Base-by-base conservation (phyloP, 2,113 vertebrate genomes). In the Camelus bactrianus region DNA sequence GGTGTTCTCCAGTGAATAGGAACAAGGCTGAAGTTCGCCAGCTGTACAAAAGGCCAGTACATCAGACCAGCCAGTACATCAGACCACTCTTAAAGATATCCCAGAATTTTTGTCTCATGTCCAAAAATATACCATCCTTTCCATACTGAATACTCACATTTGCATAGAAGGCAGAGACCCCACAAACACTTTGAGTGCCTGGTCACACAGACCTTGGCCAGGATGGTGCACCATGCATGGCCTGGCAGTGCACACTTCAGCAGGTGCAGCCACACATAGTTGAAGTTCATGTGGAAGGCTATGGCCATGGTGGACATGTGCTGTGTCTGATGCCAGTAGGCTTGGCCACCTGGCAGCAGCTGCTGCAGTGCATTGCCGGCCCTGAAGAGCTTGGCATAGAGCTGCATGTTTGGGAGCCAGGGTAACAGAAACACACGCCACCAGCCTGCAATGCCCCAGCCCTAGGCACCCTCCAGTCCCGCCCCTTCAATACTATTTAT, bases 1-100 rank as follows among this genome's bases (percentile, higher is more conserved):
- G 99, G 99, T 2, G 99, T 99, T 50, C 99, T 98, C 98, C 99
- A 97, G 97, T 99, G 97, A 58, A 99, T 88, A 2, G 99, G 99
- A 96, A 99, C 98, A 93, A 99, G 97, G 89, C 98, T 89, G 83
- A 99, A 99, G 98, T 99, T 99, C 96, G 99, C 98, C 7, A 99
- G 98, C 99, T 99, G 99, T 93, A 99, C 99, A 79, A 99, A 99
- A 35, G 99, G 99, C 99, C 99, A 99, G 98, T 99, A 99, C 98
- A 99, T 99, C 46, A 99, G 98, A 81, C 99, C 99, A 0, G 99
- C 99, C 99, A 99, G 98, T 99, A 99, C 98, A 99, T 99, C 46
- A 99, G 98, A 81, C 99, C 99, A 0, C 75, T 54, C 75, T n/a
- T n/a, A 22, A 32, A 10, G 26, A 77, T 77, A 77, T 77, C 22